Percentiles rank a stretch among this genome's conserved stretches.
phyloP scores from a whole-genome alignment of 2,888 invertebrate species.

The Lithophane socia region DNA sequence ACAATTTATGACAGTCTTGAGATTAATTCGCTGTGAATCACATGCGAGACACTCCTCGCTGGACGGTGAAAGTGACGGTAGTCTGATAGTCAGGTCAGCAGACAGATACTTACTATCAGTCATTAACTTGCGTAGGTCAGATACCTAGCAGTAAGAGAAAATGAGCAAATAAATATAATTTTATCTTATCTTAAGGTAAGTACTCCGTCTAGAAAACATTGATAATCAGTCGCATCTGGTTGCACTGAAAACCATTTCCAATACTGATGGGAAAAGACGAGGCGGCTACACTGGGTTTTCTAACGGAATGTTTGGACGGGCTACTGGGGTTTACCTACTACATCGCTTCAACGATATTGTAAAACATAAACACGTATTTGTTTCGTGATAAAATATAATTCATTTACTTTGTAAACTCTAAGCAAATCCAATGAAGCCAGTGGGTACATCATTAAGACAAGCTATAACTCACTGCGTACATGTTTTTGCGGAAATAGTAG shows the following conservation, averaged over 20 bases:
- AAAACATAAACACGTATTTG: not conserved
- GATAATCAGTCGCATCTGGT: not conserved
- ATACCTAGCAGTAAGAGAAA: not conserved
- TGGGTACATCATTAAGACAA: slow-evolving; percentile 52
- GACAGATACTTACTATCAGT: not conserved
- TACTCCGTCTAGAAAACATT: not conserved
- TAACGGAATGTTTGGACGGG: no score
- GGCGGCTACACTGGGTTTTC: no score
- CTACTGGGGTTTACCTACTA: not conserved
- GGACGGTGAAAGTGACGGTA: not conserved
- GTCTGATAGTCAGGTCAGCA: not conserved
- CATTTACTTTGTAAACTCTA: slow-evolving; percentile 12
- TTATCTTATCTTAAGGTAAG: no score
- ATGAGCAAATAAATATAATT: no score
- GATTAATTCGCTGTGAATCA: not conserved
- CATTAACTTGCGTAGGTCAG: not conserved
- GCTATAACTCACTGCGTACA: slow-evolving; percentile 53
- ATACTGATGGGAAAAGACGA: not conserved
- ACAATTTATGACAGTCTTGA: not conserved
- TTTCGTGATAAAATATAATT: slow-evolving; percentile 1
- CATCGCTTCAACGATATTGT: not conserved
- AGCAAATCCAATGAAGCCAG: slow-evolving; percentile 18
- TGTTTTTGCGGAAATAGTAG: slow-evolving; percentile 69
- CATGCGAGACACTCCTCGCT: not conserved
- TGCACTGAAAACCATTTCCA: not conserved